Evolutionary conservation across 2,888 invertebrate genomes (phyloP).

Genomic region (Operophtera brumata): DNA sequence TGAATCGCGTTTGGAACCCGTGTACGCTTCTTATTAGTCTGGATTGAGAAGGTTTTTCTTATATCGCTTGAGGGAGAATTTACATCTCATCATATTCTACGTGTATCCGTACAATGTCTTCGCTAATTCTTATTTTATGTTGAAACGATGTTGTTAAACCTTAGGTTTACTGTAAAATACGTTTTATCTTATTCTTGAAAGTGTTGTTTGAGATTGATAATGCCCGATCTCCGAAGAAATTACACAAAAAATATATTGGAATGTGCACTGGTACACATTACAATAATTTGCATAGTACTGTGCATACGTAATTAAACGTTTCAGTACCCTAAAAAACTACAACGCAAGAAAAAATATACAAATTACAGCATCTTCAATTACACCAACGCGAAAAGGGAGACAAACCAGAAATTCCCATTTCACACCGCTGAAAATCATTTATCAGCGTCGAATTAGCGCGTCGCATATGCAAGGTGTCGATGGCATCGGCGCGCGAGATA

Average conservation of each 20-base stretch:
- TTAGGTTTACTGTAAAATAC: not conserved
- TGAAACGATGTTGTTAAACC: not conserved
- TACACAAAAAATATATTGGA: too few relatives aligned
- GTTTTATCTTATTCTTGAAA: too few relatives aligned
- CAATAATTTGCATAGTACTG: too few relatives aligned
- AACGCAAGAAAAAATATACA: not conserved
- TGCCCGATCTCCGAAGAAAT: too few relatives aligned
- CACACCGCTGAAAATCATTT: constrained; percentile 63
- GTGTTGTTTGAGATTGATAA: too few relatives aligned
- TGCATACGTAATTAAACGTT: not conserved
- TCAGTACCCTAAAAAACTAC: not conserved
- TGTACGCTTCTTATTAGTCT: constrained; percentile 77
- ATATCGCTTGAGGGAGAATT: constrained; percentile 51
- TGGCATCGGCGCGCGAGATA: constrained; percentile 64
- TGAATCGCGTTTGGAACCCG: constrained; percentile 76
- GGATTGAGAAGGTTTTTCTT: constrained; percentile 71
- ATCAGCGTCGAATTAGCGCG: constrained; percentile 71
- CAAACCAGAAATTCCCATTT: constrained; percentile 56
- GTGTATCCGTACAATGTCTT: constrained; percentile 14
- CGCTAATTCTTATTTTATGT: constrained; percentile 23
- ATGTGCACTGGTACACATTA: too few relatives aligned
- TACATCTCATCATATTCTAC: constrained; percentile 33
- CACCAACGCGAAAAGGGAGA: constrained; percentile 31
- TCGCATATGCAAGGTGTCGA: constrained; percentile 61
- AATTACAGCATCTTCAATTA: constrained; percentile 5